Evolutionary conservation across 2,113 vertebrate species (phyloP).

Genomic region (Dicentrarchus labrax): DNA sequence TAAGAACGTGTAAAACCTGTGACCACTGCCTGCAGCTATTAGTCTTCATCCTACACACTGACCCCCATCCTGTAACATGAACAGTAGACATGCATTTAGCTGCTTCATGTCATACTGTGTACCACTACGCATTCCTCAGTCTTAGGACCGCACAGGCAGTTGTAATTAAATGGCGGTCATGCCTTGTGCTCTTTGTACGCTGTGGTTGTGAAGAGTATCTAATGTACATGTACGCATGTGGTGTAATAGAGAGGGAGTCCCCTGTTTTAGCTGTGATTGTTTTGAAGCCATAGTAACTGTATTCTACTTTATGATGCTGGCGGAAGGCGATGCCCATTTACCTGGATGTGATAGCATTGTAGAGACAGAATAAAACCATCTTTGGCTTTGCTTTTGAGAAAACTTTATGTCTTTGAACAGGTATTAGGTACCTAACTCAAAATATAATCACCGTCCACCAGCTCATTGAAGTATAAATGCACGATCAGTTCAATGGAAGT

Average conservation of each 20-base stretch:
- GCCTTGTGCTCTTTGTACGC: conserved; percentile 38
- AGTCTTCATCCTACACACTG: conserved; percentile 23
- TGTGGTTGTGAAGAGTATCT: background rate
- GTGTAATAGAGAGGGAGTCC: conserved; percentile 25
- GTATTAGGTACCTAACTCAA: background rate
- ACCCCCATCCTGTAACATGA: conserved; percentile 65
- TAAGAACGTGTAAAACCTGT: conserved; percentile 5
- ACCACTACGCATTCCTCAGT: background rate
- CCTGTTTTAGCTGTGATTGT: background rate
- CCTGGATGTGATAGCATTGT: background rate
- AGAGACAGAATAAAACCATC: background rate
- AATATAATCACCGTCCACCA: background rate
- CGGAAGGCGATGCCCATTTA: background rate
- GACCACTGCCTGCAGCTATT: conserved; percentile 38
- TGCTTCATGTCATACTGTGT: conserved; percentile 39
- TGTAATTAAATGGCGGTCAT: conserved; percentile 65
- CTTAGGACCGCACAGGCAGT: conserved; percentile 21
- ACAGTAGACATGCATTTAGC: conserved; percentile 40
- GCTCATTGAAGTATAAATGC: background rate
- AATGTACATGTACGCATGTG: background rate
- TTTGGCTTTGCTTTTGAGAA: background rate
- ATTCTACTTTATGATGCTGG: background rate
- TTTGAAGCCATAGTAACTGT: conserved; percentile 31
- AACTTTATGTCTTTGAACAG: background rate
- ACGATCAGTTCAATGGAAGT: no score